phyloP scores from a whole-genome alignment of 1,140 invertebrate genomes.

The Neodiprion virginianus region DNA sequence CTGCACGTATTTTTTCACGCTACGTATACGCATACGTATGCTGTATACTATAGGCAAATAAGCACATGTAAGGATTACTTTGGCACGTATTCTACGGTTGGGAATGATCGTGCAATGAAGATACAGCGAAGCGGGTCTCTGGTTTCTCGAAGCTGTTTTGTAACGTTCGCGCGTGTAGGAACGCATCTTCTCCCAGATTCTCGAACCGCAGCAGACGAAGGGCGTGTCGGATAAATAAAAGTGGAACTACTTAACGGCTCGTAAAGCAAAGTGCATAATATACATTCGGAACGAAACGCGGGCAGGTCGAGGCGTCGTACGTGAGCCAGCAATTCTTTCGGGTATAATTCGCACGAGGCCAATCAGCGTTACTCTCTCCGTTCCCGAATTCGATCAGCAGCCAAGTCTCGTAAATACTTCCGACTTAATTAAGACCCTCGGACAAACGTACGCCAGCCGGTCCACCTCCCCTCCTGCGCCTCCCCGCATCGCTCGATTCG shows the following conservation, averaged over 20 bases:
- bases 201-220: too few species aligned
- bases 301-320: constrained; percentile 24
- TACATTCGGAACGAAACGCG: constrained; percentile 31
- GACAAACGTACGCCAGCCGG: background rate
- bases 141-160: too few species aligned
- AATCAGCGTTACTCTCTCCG: constrained; percentile 48
- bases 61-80: too few species aligned
- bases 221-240: constrained; percentile 36
- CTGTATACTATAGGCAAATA: too few species aligned
- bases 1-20: too few species aligned
- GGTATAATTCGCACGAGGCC: constrained; percentile 42
- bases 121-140: too few species aligned
- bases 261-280: constrained; percentile 50
- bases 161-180: too few species aligned
- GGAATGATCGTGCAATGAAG: too few species aligned
- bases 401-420: constrained; percentile 46
- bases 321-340: constrained; percentile 14
- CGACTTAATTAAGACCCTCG: constrained; percentile 46
- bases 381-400: constrained; percentile 37
- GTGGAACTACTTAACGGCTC: constrained; percentile 49
- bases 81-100: too few species aligned
- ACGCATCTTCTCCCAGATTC: too few species aligned
- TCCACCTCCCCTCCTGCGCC: background rate
- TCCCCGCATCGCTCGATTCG: too few species aligned
- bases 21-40: too few species aligned